A percentile compares a stretch with the other conserved stretches of the same genome.
These are phyloP conservation scores for Eretmochelys imbricata DNA, from an alignment of 2,113 vertebrate species.

Conservation along the genomic window DNA sequence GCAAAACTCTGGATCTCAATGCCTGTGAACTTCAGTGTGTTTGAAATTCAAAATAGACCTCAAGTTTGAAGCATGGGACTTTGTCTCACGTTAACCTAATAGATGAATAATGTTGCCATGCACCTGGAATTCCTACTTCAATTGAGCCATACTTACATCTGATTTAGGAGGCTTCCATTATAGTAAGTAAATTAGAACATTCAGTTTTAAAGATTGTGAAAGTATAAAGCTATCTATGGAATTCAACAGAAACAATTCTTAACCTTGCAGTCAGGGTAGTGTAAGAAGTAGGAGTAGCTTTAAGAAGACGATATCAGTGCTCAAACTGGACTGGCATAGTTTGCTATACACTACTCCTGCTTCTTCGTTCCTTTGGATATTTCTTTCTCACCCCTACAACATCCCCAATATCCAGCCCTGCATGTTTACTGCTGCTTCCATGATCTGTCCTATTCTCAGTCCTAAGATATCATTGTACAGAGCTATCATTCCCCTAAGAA, in stretches of 20 bases:
- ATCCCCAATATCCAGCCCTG: not conserved
- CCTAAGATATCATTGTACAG: not conserved
- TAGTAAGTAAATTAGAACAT: not conserved
- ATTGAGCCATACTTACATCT: not conserved
- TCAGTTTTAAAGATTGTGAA: not conserved
- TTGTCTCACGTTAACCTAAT: not conserved
- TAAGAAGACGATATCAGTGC: not conserved
- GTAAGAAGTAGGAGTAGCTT: not conserved
- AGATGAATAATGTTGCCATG: not conserved
- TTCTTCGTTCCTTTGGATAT: not conserved
- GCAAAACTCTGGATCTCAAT: not conserved
- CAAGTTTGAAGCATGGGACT: not conserved
- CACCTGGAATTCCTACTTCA: not conserved
- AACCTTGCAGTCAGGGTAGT: rapidly evolving
- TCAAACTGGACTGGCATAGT: not conserved
- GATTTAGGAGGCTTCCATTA: not conserved
- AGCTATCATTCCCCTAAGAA: not conserved
- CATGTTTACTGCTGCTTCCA: not conserved
- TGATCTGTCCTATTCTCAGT: not conserved
- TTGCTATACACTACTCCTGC: rapidly evolving
- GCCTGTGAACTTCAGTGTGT: not conserved
- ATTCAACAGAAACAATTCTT: not conserved
- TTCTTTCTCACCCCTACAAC: not conserved
- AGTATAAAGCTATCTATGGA: not conserved
- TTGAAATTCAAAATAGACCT: not conserved